Evolutionary conservation across 2,113 vertebrate species (phyloP), one percentile per base, ranked within the genome.

Genomic region (Peromyscus leucopus): DNA sequence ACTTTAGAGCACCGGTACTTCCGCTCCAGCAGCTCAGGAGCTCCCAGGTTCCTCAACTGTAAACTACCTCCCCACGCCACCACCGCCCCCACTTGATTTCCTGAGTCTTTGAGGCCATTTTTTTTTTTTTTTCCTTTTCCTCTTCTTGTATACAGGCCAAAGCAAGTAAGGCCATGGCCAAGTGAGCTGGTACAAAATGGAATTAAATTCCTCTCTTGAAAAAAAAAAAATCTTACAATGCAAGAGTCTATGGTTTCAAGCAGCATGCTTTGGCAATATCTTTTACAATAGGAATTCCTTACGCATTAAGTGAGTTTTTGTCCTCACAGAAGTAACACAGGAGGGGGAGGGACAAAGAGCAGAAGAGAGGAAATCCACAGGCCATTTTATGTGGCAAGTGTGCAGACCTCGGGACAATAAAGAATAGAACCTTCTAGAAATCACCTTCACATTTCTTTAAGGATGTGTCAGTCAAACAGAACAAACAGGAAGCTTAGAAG

Each of bases 401-500:
- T 17, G 89, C n/a, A 85, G 61, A 65, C 17, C 95, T 80, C 69
- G 15, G 90, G 87, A 97, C 76, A 95, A 93, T 33, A 55, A 85
- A 97, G 95, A 92, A 93, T 83, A 85, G 94, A 65, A 82, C 51
- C 92, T 97, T 86, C 78, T 26, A 97, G 86, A 89, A 97, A 96
- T 39, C 48, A 63, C 89, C 31, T 89, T 80, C 51, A 51, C 91
- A 17, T 10, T 87, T 79, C 83, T 95, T 95, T 88, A 91, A 94
- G 97, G 92, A 91, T 22, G 4, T 7, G 93, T 93, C 92, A 72
- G 51, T 97, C 79, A 97, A 46, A 69, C 57, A 26, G 95, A 80
- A 87, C 95, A 89, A 95, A 96, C 95, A 97, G 93, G 96, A 98
- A 94, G 88, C 94, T 94, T 24, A 78, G 79, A 90, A 96, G 97